Percentiles rank a stretch among this genome's conserved stretches.
phyloP scores from a whole-genome alignment of 2,113 vertebrate genomes.

The Taxidea taxus region DNA sequence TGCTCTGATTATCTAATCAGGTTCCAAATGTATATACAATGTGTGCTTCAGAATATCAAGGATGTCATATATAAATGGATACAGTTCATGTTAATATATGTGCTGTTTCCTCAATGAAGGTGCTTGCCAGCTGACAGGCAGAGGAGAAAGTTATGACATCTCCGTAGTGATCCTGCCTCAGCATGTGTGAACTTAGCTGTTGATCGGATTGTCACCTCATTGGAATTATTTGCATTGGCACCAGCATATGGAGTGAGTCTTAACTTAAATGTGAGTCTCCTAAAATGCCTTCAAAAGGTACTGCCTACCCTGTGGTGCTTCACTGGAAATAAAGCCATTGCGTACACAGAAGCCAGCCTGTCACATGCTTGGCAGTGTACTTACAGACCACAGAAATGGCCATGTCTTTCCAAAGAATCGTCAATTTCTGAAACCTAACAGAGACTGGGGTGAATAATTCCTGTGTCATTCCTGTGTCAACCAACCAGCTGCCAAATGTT shows the following conservation, averaged over 20 bases:
- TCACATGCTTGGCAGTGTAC: no score
- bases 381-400: not conserved
- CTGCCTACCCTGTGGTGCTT: not conserved
- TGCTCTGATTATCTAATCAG: not conserved
- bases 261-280: constrained; percentile 4
- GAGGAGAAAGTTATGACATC: constrained; percentile 25
- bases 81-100: not conserved
- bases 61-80: not conserved
- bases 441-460: not conserved
- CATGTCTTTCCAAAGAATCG: not conserved
- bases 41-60: not conserved
- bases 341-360: not conserved
- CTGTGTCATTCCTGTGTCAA: not conserved
- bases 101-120: not conserved
- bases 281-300: not conserved
- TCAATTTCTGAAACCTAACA: not conserved
- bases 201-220: constrained; percentile 27
- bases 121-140: constrained; percentile 30
- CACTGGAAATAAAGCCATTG: not conserved
- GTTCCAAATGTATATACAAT: not conserved
- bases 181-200: constrained; percentile 27
- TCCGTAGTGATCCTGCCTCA: not conserved
- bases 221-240: not conserved
- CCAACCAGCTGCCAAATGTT: not conserved
- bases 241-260: not conserved